Evolutionary conservation across 30 jellyfish, hydroid and myxozoan species (phyloP).

Genomic region (Nemopilema nomurai): DNA sequence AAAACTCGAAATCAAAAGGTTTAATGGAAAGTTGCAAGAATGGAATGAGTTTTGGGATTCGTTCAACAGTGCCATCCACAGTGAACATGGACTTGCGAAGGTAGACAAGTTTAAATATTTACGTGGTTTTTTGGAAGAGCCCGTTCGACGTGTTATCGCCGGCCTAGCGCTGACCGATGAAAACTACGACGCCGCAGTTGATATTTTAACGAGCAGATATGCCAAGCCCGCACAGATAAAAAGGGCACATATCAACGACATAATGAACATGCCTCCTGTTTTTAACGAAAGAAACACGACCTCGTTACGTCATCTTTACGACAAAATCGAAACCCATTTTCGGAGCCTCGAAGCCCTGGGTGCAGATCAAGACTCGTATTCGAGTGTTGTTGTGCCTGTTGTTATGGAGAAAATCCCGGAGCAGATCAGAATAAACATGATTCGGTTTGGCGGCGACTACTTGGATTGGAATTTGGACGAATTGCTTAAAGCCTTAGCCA

Average conservation of each 20-base stretch:
- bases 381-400: slow-evolving; percentile 37
- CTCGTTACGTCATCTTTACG: slow-evolving; percentile 7
- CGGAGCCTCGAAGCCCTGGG: slow-evolving; percentile 43
- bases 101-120: slow-evolving; percentile 23
- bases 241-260: slow-evolving; percentile 38
- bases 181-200: slow-evolving; percentile 31
- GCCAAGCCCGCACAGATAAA: slow-evolving; percentile 30
- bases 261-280: slow-evolving; percentile 16
- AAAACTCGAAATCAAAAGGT: slow-evolving; percentile 24
- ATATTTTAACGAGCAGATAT: background rate
- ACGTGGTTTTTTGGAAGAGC: slow-evolving; percentile 23
- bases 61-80: slow-evolving; percentile 27
- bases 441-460: slow-evolving; percentile 18
- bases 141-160: slow-evolving; percentile 27
- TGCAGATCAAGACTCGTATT: slow-evolving; percentile 18
- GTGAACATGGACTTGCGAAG: background rate
- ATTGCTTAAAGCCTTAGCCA: slow-evolving; percentile 18
- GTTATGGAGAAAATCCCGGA: slow-evolving; percentile 40
- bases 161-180: slow-evolving; percentile 30
- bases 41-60: slow-evolving; percentile 48
- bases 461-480: slow-evolving; percentile 17
- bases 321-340: slow-evolving; percentile 39
- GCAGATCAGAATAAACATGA: slow-evolving; percentile 23
- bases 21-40: slow-evolving; percentile 15
- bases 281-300: slow-evolving; percentile 18